Base-by-base conservation (phyloP, 64 coral and sea anemone species). In the Montipora efflorescens region DNA sequence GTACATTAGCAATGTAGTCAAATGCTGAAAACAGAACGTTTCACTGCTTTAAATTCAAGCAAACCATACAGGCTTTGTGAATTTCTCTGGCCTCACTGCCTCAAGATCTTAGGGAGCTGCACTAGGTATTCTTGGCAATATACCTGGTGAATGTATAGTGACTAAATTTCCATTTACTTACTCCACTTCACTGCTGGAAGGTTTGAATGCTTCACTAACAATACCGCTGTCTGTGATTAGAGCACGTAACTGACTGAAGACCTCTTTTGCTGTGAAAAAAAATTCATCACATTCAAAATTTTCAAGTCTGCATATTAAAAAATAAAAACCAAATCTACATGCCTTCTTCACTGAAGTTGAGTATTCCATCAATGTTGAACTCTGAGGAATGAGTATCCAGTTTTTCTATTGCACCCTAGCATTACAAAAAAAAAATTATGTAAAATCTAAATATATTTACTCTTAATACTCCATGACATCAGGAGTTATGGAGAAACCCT, bases 311-410 rank as follows among this genome's bases (percentile, higher is more conserved):
- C 7, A 57, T 57, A 1, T 57, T 57, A 11, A 57, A 11, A 8
- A 0, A 57, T 8, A 57, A 3, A 13, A 68, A 68, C 4, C 16
- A 68, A 79, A 4, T 14, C 47, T 91, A 51, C 16, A 21, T 82
- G 94, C 95, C 95, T 97, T 97, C 83, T 83, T 87, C 83, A 46
- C 59, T 80, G 47, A 94, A 89, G 78, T 94, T 84, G 51, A 89
- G 83, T 83, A 90, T 79, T 19, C 46, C 57, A 51, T 80, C 51
- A n/a, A 77, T 12, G 48, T 71, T 83, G 77, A 68, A 86, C n/a
- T 86, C 62, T 22, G 62, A 72, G 18, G 46, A 71, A 72, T 71
- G 49, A 49, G 19, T 71, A 0, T 86, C 47, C 62, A 86, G 82
- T 86, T 72, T 86, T 18, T 70, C 82, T 43, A 86, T 8, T 72